Percentiles rank a stretch among this genome's conserved stretches.
phyloP scores from a whole-genome alignment of 2,797 vertebrate genomes.

The Perodicticus potto region DNA sequence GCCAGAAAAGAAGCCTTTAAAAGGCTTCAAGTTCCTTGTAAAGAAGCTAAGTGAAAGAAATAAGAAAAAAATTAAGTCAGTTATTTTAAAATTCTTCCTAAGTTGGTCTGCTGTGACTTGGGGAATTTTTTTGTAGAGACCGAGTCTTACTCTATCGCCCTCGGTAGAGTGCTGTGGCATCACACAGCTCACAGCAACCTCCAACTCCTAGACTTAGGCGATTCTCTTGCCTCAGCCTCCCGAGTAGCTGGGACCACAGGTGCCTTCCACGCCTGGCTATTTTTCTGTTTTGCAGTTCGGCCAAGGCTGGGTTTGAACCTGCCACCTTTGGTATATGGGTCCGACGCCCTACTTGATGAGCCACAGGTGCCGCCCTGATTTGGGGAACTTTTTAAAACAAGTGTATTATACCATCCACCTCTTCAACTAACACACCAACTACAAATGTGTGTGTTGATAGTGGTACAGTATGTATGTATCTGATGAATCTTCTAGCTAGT shows the following conservation, averaged over 20 bases:
- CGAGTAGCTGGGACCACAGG: no score
- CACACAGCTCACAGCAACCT: no score
- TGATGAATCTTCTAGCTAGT: conserved; percentile 52
- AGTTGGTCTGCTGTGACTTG: conserved; percentile 63
- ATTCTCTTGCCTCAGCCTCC: no score
- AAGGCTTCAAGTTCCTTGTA: conserved; percentile 62
- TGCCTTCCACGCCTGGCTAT: no score
- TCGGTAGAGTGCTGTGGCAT: no score
- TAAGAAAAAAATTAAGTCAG: neutral
- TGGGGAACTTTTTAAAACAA: conserved; percentile 8
- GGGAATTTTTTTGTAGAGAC: neutral
- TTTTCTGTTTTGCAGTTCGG: no score
- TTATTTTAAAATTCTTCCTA: conserved; percentile 59
- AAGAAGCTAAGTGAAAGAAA: conserved; percentile 70
- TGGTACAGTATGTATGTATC: neutral
- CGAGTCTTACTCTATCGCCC: no score
- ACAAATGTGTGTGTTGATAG: conserved; percentile 26
- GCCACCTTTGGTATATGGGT: no score
- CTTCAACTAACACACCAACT: neutral
- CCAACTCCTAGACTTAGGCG: no score
- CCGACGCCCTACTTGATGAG: no score
- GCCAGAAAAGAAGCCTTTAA: conserved; percentile 54
- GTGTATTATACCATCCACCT: conserved; percentile 54
- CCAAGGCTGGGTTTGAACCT: no score
- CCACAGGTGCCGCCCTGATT: neutral